Evolutionary conservation across 2,888 invertebrate genomes (phyloP).

Genomic region (Nephrotoma appendiculata): DNA sequence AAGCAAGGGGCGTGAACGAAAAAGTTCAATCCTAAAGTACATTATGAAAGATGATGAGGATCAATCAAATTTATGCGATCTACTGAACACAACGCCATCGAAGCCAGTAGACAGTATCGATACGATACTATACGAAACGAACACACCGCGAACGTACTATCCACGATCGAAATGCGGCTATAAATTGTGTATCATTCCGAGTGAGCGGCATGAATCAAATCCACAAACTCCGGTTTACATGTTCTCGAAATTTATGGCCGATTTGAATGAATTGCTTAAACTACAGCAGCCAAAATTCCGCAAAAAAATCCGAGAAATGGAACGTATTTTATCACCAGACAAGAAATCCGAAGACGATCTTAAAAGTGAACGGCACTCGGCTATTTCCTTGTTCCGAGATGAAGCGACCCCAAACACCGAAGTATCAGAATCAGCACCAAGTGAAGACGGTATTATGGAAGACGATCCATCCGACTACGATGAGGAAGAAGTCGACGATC

Average conservation of each 20-base stretch:
- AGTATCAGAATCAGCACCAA: not conserved
- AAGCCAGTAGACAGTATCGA: slow-evolving; percentile 9
- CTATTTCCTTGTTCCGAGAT: not conserved
- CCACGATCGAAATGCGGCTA: slow-evolving; percentile 23
- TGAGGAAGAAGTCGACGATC: slow-evolving; percentile 1
- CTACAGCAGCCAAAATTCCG: slow-evolving; percentile 22
- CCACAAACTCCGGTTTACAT: slow-evolving; percentile 10
- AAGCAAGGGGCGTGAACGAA: not conserved
- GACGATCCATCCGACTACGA: slow-evolving; percentile 8
- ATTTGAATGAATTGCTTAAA: slow-evolving; percentile 26
- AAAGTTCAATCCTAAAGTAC: not conserved
- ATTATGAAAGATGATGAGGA: not conserved
- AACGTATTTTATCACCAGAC: slow-evolving; percentile 13
- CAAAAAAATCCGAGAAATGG: slow-evolving; percentile 22
- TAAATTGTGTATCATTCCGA: slow-evolving; percentile 20
- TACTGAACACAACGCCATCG: slow-evolving; percentile 12
- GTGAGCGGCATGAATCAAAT: not conserved
- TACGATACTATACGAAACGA: slow-evolving; percentile 18
- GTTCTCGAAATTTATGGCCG: slow-evolving; percentile 18
- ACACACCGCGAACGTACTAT: slow-evolving; percentile 25
- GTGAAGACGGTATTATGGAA: not conserved
- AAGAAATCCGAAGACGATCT: not conserved
- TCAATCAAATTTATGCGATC: not conserved
- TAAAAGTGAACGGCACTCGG: not conserved
- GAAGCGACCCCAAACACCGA: not conserved